Evolutionary conservation across 2,888 invertebrate species (phyloP).

Genomic region (Diarsia dahlii): DNA sequence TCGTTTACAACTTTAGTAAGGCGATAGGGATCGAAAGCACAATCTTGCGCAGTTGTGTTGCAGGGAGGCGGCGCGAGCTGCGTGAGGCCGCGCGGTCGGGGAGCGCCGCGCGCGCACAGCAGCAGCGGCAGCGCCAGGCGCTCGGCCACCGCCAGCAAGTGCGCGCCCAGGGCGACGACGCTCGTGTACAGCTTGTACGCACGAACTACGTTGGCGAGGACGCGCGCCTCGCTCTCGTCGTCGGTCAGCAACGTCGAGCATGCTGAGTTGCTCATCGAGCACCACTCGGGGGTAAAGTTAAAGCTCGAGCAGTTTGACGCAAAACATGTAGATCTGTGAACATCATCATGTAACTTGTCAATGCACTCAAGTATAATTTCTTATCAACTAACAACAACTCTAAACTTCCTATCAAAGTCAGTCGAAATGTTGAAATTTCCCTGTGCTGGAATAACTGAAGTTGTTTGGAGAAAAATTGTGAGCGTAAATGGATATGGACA

Average conservation of each 20-base stretch:
- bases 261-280: constrained; percentile 71
- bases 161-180: constrained; percentile 65
- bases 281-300: constrained; percentile 91
- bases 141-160: constrained; percentile 61
- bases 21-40: constrained; percentile 83
- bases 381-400: too few relatives aligned
- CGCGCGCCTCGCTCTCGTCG: constrained; percentile 72
- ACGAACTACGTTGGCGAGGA: constrained; percentile 68
- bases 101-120: constrained; percentile 75
- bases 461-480: too few relatives aligned
- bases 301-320: constrained; percentile 78
- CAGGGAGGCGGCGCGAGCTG: constrained; percentile 77
- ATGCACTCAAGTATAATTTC: background rate
- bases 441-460: too few relatives aligned
- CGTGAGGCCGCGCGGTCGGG: constrained; percentile 37
- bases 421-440: too few relatives aligned
- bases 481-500: too few relatives aligned
- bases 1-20: constrained; percentile 79
- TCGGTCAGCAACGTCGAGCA: constrained; percentile 77
- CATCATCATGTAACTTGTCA: background rate
- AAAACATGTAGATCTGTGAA: constrained; percentile 42
- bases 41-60: constrained; percentile 61
- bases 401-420: too few relatives aligned
- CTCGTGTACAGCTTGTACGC: constrained; percentile 68
- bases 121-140: constrained; percentile 42